These are phyloP conservation scores for Brachypodius melanocephalos DNA, from an alignment of 2,113 vertebrate genomes.

Conservation along the genomic window DNA sequence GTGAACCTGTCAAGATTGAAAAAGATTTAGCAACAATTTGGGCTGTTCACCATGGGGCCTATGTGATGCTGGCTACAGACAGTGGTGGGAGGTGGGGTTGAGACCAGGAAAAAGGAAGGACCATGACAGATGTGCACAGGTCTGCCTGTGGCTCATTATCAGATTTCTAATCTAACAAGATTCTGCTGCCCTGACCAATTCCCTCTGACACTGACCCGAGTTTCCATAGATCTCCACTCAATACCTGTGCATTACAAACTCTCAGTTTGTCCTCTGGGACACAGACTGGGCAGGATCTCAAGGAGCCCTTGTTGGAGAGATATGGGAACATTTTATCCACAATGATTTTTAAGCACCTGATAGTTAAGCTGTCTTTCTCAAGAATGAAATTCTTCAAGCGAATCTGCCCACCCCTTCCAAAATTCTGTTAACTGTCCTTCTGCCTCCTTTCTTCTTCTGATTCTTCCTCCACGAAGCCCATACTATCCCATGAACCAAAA, in stretches of 20 bases:
- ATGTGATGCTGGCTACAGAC: not conserved
- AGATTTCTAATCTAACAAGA: not conserved
- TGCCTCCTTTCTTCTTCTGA: not conserved
- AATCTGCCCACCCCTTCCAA: not conserved
- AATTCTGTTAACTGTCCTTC: not conserved
- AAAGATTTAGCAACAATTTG: not conserved
- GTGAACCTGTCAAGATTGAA: not conserved
- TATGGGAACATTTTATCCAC: not conserved
- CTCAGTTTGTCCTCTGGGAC: not conserved
- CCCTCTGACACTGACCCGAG: not conserved
- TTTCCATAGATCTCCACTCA: not conserved
- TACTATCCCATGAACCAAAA: not conserved
- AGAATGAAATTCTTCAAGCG: not conserved
- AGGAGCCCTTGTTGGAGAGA: not conserved
- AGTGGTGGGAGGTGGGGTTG: not conserved
- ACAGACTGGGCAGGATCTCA: not conserved
- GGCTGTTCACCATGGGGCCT: not conserved
- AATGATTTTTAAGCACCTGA: not conserved
- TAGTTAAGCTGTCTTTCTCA: not conserved
- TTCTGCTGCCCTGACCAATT: not conserved
- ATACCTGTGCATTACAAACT: not conserved
- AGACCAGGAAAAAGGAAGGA: not conserved
- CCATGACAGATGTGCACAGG: not conserved
- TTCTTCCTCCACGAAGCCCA: not conserved
- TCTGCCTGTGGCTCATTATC: not conserved